Evolutionary conservation across 2,113 vertebrate species (phyloP), one percentile per base, ranked within the genome.

Genomic region (Mus pahari): DNA sequence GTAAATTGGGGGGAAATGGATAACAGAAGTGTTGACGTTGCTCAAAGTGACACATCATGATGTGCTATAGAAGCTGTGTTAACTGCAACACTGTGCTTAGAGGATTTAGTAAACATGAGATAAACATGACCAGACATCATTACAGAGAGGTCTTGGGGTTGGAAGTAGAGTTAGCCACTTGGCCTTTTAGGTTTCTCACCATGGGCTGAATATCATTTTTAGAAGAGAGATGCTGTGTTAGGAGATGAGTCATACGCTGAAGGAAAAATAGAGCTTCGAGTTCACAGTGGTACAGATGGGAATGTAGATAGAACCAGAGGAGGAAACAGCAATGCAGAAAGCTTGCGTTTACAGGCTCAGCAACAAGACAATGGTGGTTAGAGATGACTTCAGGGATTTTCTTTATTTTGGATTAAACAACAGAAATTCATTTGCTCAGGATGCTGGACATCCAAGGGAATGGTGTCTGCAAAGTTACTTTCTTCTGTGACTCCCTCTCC

Each of bases 41-140:
- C 3, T 89, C 48, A 96, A 79, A 39, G 70, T 75, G 64, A 78
- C 2, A 48, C 8, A 28, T 88, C 19, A 58, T 13, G 60, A 66
- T 66, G 28, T 45, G 39, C 60, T 93, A 26, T 31, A 96, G 73
- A 94, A 86, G 42, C 24, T 77, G 66, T 73, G 66, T 71, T 89
- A 82, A 78, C 45, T 71, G 33, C 45, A 91, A 55, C 31, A 22
- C 42, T 92, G 83, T 9, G 17, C 74, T 92, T 83, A 4, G 39
- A 90, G 68, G 66, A 91, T 74, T 81, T 92, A 45, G 28, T 74
- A 86, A 94, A 53, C 26, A 81, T 93, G 64, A 66, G 77, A 64
- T 75, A 50, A 94, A 55, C 39, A 28, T 84, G 55, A 64, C 12
- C 10, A 92, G 87, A 39, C 36, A 86, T 89, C 33, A 39, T 45